Base-by-base conservation (phyloP, 2,113 vertebrate genomes). In the Ondatra zibethicus region DNA sequence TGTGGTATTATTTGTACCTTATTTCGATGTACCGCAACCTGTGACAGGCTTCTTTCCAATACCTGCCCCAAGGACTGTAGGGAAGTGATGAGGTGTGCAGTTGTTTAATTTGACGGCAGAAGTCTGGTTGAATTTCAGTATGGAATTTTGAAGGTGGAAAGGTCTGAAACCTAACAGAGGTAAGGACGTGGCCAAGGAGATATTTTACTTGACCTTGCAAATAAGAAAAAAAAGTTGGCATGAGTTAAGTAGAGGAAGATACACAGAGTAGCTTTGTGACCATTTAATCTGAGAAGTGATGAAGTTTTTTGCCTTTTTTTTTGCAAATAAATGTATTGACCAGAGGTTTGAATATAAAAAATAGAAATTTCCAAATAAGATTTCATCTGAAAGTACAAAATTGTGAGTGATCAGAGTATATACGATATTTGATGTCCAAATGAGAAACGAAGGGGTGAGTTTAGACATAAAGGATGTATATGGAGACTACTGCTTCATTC, bases 361-460 rank as follows among this genome's bases (percentile, higher is more conserved):
- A 63, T 50, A 90, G 52, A 25, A 75, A 84, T 80, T 96, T 94
- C 25, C 13, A 58, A 96, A n/a, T 31, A 36, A 78, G 7, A 11
- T 29, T 6, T 68, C 52, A 80, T 21, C 65, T 81, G 13, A 25
- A 88, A 36, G n/a, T 88, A 78, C 0, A 39, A 80, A 70, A 45
- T 78, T 80, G 65, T 23, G 55, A 68, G 39, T 10, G 12, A 39
- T 68, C 25, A 70, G 21, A 13, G 27, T 33, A 63, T 4, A 52
- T 81, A 73, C 36, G 47, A 55, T 36, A 66, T 88, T 84, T 94
- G 23, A 50, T 52, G 4, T 13, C 7, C 25, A 21, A 6, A 85
- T 45, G 77, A 91, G 72, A 93, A 21, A 16, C 6, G 76, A n/a
- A 77, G 25, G 36, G 66, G 23, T 72, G 33, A 45, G 25, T 85